These are phyloP conservation scores for Cricetomys ansorgei DNA, from an alignment of 2,113 vertebrate genomes.

Conservation along the genomic window DNA sequence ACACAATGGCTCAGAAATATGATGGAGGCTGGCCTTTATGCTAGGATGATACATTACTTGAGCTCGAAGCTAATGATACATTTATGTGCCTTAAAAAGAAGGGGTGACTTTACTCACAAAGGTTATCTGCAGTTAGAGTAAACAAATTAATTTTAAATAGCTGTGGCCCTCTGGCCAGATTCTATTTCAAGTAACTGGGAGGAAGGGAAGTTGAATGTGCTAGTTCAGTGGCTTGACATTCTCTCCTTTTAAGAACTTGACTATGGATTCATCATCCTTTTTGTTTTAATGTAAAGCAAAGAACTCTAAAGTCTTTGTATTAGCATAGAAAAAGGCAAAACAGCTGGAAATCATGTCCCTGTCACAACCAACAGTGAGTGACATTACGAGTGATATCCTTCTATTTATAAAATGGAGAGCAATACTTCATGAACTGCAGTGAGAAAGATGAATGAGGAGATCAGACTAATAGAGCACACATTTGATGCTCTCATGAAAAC, in stretches of 20 bases:
- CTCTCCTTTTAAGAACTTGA: constrained; percentile 40
- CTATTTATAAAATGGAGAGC: neutral
- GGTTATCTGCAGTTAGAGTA: constrained; percentile 33
- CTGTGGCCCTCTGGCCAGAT: constrained; percentile 17
- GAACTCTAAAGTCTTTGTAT: neutral
- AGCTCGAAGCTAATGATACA: constrained; percentile 18
- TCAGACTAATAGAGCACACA: neutral
- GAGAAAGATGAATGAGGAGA: neutral
- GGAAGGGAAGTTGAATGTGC: neutral
- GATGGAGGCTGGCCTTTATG: neutral
- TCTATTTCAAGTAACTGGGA: constrained; percentile 31
- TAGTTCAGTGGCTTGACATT: constrained; percentile 33
- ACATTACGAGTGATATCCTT: neutral
- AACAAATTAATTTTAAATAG: constrained; percentile 62
- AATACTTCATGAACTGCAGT: neutral
- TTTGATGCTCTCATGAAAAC: neutral
- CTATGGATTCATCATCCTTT: neutral
- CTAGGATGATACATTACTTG: neutral
- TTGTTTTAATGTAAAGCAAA: neutral
- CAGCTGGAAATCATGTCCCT: neutral
- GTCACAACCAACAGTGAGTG: neutral
- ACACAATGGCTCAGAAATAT: constrained; percentile 8
- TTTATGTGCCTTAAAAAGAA: constrained; percentile 44
- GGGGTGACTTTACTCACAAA: neutral
- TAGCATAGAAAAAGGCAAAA: neutral